Evolutionary conservation across 2,797 vertebrate species (phyloP).

Genomic region (Amblyraja radiata): DNA sequence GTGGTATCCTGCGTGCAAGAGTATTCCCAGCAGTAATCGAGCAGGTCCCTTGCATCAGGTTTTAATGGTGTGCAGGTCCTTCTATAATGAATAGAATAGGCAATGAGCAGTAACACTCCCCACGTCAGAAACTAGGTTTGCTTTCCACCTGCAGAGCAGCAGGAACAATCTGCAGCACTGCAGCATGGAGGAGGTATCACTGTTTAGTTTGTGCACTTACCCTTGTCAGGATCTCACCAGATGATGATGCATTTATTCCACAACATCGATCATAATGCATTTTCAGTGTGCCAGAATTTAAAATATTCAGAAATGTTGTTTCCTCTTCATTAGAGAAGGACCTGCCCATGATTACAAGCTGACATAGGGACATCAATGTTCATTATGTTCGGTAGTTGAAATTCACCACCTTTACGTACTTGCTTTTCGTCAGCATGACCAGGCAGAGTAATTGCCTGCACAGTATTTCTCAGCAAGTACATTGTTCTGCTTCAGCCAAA

Average conservation of each 20-base stretch:
- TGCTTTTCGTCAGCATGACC: not conserved
- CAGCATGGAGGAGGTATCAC: no score
- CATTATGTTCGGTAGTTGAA: not conserved
- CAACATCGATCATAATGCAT: not conserved
- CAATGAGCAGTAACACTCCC: not conserved
- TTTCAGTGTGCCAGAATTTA: not conserved
- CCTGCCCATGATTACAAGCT: not conserved
- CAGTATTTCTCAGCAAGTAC: not conserved
- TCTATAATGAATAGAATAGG: no score
- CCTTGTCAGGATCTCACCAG: not conserved
- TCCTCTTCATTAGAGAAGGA: not conserved
- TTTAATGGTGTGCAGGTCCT: no score
- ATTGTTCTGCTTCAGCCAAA: not conserved
- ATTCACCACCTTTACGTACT: constrained; percentile 11
- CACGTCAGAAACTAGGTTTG: not conserved
- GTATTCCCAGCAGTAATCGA: not conserved
- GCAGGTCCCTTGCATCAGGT: no score
- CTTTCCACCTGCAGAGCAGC: not conserved
- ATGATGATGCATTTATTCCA: not conserved
- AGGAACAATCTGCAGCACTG: not conserved
- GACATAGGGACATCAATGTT: not conserved
- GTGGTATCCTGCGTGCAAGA: not conserved
- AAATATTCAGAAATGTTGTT: not conserved
- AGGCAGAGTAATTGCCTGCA: constrained; percentile 13
- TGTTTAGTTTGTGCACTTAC: not conserved